Conservation (phyloP, 1,140 invertebrate genomes). For the Drosophila azteca region DNA sequence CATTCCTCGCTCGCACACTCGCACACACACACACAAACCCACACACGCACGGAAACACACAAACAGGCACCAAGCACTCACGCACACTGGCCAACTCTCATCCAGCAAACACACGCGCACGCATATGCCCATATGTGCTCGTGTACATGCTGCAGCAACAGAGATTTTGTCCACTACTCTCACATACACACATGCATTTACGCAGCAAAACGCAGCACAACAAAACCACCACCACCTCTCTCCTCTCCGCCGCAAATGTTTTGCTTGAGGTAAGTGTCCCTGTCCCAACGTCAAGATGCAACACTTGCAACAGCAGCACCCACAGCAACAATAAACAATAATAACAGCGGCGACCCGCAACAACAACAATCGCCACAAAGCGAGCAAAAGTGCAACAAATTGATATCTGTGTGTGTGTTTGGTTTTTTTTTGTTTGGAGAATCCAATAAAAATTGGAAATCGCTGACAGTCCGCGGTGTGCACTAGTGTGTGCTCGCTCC, state of each 20-base stretch:
- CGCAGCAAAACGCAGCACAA: conserved; percentile 58
- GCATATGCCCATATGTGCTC: conserved; percentile 35
- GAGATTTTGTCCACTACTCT: conserved; percentile 63
- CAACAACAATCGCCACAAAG: conserved; percentile 7
- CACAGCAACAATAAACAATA: no score
- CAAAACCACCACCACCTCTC: conserved; percentile 47
- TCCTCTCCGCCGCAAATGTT: conserved; percentile 60
- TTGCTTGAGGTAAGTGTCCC: conserved; percentile 55
- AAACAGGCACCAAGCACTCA: no score
- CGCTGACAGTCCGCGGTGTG: conserved; percentile 18
- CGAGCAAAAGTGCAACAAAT: conserved; percentile 54
- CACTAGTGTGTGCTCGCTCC: conserved; percentile 66
- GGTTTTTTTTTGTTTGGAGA: conserved; percentile 24
- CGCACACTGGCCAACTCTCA: no score
- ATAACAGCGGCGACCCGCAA: not conserved
- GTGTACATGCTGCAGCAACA: conserved; percentile 59
- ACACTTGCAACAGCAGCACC: not conserved
- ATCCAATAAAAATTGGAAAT: conserved; percentile 58
- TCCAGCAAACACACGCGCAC: conserved; percentile 26
- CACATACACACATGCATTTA: conserved; percentile 60
- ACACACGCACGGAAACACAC: no score
- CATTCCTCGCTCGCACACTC: conserved; percentile 58
- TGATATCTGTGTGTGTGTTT: conserved; percentile 20
- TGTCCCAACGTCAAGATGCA: conserved; percentile 10
- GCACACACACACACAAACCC: conserved; percentile 11